Evolutionary conservation across 1,140 invertebrate genomes (phyloP).

Genomic region (Ruditapes philippinarum): DNA sequence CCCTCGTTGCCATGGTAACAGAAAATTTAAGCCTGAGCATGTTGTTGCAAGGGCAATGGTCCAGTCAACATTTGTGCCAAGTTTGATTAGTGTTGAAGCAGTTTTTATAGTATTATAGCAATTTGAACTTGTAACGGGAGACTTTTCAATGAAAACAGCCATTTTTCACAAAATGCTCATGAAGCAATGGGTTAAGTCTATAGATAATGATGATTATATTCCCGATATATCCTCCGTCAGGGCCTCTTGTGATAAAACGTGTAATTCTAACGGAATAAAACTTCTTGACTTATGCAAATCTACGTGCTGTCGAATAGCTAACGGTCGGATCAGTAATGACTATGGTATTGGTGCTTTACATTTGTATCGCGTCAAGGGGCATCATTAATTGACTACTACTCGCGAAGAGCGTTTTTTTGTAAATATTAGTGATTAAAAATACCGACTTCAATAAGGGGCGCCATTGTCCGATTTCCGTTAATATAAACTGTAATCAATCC

Average conservation of each 20-base stretch:
- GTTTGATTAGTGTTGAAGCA: no score
- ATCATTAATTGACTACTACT: background rate
- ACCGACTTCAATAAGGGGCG: conserved; percentile 5
- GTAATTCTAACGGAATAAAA: background rate
- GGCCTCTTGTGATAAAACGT: background rate
- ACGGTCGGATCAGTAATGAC: background rate
- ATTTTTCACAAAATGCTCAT: no score
- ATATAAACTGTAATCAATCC: background rate
- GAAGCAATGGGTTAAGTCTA: no score
- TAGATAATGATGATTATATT: conserved; percentile 15
- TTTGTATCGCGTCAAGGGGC: background rate
- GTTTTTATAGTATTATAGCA: no score
- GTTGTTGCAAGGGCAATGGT: no score
- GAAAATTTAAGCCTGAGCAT: no score
- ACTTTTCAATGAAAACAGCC: no score
- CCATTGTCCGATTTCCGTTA: background rate
- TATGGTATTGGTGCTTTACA: background rate
- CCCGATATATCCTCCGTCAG: background rate
- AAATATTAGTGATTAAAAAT: background rate
- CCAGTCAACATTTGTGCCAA: no score
- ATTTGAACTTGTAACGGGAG: no score
- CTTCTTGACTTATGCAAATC: background rate
- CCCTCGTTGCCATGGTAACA: no score
- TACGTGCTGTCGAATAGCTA: background rate
- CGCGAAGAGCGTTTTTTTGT: background rate